These are phyloP conservation scores for Ophion obscuratus DNA, from an alignment of 2,888 invertebrate species.

Conservation along the genomic window DNA sequence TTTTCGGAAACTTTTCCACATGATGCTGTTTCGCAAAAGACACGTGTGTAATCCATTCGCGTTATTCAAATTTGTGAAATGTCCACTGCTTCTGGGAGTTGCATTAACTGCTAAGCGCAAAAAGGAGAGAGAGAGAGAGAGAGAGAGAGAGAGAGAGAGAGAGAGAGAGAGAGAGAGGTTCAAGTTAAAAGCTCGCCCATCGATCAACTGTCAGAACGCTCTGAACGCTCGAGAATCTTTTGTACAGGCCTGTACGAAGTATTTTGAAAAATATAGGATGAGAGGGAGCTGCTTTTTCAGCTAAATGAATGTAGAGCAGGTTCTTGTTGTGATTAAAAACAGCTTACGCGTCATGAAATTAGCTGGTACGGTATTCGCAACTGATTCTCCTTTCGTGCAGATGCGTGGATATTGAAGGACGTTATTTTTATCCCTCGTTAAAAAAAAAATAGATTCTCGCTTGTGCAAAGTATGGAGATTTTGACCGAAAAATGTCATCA, in stretches of 20 bases:
- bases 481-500: not conserved
- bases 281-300: not conserved
- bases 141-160: not conserved
- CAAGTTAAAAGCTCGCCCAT: constrained; percentile 23
- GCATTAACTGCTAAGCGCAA: not conserved
- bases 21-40: constrained; percentile 20
- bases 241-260: not conserved
- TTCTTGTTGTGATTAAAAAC: constrained; percentile 19
- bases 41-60: not conserved
- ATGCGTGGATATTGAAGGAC: not conserved
- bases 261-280: not conserved
- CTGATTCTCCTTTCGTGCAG: not conserved
- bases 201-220: not conserved
- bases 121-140: too few species aligned
- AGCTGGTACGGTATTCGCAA: not conserved
- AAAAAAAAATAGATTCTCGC: not conserved
- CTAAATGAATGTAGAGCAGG: not conserved
- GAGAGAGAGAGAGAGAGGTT: not conserved
- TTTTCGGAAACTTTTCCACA: not conserved
- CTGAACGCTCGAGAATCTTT: constrained; percentile 12
- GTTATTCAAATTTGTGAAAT: constrained; percentile 13
- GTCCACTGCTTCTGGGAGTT: constrained; percentile 2
- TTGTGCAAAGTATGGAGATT: not conserved
- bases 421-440: not conserved
- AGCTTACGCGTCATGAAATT: not conserved